Conservation (phyloP, 2,888 invertebrate species). For the Plutella xylostella region DNA sequence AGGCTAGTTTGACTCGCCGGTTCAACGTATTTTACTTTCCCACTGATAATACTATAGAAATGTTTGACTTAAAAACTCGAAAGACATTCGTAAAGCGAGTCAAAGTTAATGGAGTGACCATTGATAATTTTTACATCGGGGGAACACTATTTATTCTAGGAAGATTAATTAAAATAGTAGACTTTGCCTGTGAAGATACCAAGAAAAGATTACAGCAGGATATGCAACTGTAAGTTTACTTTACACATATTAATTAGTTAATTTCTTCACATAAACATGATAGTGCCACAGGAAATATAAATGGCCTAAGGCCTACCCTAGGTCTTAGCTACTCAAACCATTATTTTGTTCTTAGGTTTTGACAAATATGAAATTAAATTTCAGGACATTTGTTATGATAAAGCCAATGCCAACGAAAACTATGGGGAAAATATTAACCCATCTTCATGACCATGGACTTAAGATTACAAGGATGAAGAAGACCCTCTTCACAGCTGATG, state of each 20-base stretch:
- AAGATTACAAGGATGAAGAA: slow-evolving; percentile 78
- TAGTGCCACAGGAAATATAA: not conserved
- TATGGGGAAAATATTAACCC: slow-evolving; percentile 80
- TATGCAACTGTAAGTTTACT: slow-evolving; percentile 73
- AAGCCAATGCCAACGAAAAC: slow-evolving; percentile 78
- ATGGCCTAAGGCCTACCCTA: too few relatives aligned
- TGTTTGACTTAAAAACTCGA: slow-evolving; percentile 76
- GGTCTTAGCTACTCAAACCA: too few relatives aligned
- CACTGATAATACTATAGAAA: slow-evolving; percentile 82
- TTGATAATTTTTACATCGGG: slow-evolving; percentile 80
- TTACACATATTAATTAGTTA: not conserved
- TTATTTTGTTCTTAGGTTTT: not conserved
- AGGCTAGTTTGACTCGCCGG: slow-evolving; percentile 77
- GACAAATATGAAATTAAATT: slow-evolving; percentile 21
- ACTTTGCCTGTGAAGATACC: slow-evolving; percentile 79
- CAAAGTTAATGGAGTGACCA: slow-evolving; percentile 73
- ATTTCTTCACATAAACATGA: not conserved
- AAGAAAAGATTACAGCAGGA: slow-evolving; percentile 71
- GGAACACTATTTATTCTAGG: slow-evolving; percentile 80
- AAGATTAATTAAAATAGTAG: slow-evolving; percentile 77
- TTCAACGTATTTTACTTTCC: slow-evolving; percentile 84
- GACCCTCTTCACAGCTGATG: slow-evolving; percentile 73
- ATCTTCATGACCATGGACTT: slow-evolving; percentile 72
- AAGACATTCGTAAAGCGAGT: slow-evolving; percentile 77
- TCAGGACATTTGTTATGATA: slow-evolving; percentile 81